These are phyloP conservation scores for Argyrosomus regius DNA, from an alignment of 2,797 vertebrate genomes.

Conservation along the genomic window DNA sequence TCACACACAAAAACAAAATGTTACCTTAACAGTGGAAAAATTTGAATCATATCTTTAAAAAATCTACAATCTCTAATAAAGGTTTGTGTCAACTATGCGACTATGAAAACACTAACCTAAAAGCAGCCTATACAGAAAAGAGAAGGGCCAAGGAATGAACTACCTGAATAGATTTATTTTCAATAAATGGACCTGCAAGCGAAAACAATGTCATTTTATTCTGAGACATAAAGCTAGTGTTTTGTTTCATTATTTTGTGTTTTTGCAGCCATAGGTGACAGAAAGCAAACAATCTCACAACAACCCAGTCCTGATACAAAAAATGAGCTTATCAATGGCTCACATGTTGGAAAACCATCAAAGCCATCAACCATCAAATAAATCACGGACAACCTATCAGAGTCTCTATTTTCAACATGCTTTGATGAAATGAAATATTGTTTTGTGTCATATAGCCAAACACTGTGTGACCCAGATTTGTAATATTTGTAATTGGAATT, in stretches of 20 bases:
- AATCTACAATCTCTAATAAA: no score
- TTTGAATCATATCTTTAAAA: background rate
- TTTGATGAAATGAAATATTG: background rate
- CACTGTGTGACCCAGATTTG: background rate
- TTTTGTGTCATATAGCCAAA: background rate
- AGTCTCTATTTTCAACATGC: background rate
- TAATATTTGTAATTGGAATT: background rate
- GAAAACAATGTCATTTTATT: no score
- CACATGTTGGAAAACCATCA: background rate
- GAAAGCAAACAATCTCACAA: background rate
- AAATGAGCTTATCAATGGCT: background rate
- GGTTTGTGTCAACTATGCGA: no score
- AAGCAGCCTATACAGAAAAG: background rate
- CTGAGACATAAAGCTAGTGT: background rate
- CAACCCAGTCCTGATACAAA: background rate
- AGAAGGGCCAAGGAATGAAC: background rate
- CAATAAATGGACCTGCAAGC: no score
- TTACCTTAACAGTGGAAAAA: background rate
- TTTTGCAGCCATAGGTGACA: no score
- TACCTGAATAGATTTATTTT: no score
- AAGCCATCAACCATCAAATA: no score
- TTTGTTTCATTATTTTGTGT: background rate
- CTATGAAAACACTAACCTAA: background rate
- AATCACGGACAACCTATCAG: background rate
- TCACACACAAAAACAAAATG: no score